Evolutionary conservation across 2,888 invertebrate genomes (phyloP).

Genomic region (Notocelia uddmanniana): DNA sequence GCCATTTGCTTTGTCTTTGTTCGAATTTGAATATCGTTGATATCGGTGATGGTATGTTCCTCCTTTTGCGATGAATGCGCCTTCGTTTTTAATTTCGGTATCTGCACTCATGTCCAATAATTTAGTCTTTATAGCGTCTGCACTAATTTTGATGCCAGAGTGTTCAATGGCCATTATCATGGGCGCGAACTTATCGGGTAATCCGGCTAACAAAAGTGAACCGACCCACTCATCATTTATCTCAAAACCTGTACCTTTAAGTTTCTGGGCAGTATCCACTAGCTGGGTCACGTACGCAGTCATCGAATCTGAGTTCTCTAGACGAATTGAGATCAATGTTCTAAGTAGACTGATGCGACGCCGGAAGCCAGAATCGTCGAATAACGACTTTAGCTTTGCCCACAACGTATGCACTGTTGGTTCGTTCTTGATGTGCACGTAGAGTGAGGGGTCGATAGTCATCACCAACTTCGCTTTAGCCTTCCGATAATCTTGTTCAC

Average conservation of each 20-base stretch:
- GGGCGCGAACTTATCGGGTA: constrained; percentile 47
- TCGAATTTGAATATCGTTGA: background rate
- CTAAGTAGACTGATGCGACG: background rate
- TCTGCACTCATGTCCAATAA: constrained; percentile 44
- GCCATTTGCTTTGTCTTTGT: no score
- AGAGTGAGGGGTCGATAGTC: constrained; percentile 7
- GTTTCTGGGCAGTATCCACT: constrained; percentile 47
- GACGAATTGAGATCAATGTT: constrained; percentile 41
- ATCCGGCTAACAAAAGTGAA: constrained; percentile 48
- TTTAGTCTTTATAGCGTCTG: constrained; percentile 46
- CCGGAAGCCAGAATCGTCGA: no score
- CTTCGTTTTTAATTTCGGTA: constrained; percentile 9
- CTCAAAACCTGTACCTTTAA: constrained; percentile 48
- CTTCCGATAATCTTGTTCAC: background rate
- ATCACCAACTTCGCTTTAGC: constrained; percentile 10
- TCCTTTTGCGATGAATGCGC: background rate
- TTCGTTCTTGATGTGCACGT: constrained; percentile 7
- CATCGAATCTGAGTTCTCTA: constrained; percentile 45
- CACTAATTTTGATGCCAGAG: constrained; percentile 28
- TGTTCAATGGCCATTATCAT: constrained; percentile 49
- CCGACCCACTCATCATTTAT: constrained; percentile 50
- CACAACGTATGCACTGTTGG: background rate
- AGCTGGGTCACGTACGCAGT: constrained; percentile 46
- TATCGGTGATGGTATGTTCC: background rate
- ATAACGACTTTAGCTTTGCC: background rate